phyloP scores from a whole-genome alignment of 2,888 invertebrate species.

The Apotomis turbidana region DNA sequence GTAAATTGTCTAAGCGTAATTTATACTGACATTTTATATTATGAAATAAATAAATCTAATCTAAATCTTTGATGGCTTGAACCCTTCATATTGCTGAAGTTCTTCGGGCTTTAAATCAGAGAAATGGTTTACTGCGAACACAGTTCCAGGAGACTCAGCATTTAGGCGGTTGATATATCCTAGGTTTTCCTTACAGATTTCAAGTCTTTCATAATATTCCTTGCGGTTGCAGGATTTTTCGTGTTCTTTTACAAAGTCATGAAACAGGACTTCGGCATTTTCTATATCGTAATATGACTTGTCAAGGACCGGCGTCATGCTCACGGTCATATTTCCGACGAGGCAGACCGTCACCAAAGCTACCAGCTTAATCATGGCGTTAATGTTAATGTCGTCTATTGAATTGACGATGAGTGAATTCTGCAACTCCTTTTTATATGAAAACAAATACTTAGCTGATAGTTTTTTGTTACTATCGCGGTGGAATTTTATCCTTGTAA shows the following conservation, averaged over 20 bases:
- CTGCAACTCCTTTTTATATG: too few relatives aligned
- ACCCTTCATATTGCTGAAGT: neutral
- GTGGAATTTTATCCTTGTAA: too few relatives aligned
- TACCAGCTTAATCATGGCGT: neutral
- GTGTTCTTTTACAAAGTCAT: constrained; percentile 1
- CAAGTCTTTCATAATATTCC: neutral
- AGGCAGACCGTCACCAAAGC: too few relatives aligned
- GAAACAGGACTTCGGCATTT: constrained; percentile 1
- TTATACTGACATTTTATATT: too few relatives aligned
- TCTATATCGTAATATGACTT: constrained; percentile 8
- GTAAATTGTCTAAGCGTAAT: too few relatives aligned
- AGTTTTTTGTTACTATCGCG: too few relatives aligned
- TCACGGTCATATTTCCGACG: neutral
- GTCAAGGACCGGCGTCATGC: neutral
- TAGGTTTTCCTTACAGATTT: neutral
- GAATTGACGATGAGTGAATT: too few relatives aligned
- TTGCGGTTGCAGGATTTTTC: neutral
- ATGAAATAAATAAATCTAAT: too few relatives aligned
- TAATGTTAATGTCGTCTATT: neutral
- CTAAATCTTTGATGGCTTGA: neutral
- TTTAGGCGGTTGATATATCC: neutral
- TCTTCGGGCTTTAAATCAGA: neutral
- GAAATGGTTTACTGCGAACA: neutral
- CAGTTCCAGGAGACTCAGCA: too few relatives aligned
- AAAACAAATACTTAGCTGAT: too few relatives aligned